phyloP scores from a whole-genome alignment of 1,140 invertebrate species.

The Thaumatotibia leucotreta region DNA sequence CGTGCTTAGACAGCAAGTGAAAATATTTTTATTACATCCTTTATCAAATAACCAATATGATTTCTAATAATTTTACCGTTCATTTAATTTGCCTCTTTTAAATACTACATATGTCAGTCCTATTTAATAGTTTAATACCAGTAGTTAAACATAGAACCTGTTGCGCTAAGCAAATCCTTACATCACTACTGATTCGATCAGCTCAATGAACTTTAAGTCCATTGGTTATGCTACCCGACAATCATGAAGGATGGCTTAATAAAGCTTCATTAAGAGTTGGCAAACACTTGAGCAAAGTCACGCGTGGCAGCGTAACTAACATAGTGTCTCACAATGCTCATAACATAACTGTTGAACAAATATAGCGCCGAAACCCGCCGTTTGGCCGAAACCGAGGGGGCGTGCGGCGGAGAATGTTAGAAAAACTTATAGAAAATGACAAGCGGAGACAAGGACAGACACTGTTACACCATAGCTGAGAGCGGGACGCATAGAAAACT shows the following conservation, averaged over 20 bases:
- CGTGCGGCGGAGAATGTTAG: slow-evolving; percentile 66
- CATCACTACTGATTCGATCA: neutral
- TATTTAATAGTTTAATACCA: neutral
- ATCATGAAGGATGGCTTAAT: slow-evolving; percentile 41
- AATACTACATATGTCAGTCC: no score
- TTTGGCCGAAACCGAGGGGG: slow-evolving; percentile 65
- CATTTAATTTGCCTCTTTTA: no score
- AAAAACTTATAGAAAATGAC: slow-evolving; percentile 77
- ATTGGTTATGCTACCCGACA: slow-evolving; percentile 12
- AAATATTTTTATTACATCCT: no score
- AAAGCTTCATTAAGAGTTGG: slow-evolving; percentile 55
- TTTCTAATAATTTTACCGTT: no score
- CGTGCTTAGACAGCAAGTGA: no score
- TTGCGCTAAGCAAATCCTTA: neutral
- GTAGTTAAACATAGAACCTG: neutral
- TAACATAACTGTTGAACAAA: slow-evolving; percentile 69
- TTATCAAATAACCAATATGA: no score
- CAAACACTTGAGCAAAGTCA: slow-evolving; percentile 52
- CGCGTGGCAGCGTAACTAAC: slow-evolving; percentile 47
- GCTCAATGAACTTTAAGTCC: neutral
- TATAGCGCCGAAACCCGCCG: slow-evolving; percentile 48
- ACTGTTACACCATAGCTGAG: slow-evolving; percentile 52
- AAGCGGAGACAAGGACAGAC: slow-evolving; percentile 65
- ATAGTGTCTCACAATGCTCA: slow-evolving; percentile 65
- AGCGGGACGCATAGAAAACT: slow-evolving; percentile 68